Percentiles rank a stretch among this genome's conserved stretches.
phyloP scores from a whole-genome alignment of 2,113 vertebrate species.

The Odontophorus gujanensis region DNA sequence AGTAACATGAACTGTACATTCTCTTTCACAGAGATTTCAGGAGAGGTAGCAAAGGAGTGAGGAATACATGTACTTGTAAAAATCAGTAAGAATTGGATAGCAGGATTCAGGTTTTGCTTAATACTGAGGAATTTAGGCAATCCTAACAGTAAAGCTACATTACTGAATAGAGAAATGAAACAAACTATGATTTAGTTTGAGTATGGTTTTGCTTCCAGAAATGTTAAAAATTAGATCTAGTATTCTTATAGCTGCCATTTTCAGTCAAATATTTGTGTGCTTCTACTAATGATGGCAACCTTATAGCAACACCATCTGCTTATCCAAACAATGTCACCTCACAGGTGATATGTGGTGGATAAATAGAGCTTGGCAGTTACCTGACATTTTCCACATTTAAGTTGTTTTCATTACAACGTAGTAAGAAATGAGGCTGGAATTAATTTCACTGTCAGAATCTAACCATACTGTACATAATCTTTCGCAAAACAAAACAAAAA shows the following conservation, averaged over 20 bases:
- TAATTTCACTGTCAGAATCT: background rate
- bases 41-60: background rate
- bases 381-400: conserved; percentile 14
- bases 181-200: background rate
- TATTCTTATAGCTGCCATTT: conserved; percentile 6
- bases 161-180: background rate
- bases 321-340: conserved; percentile 40
- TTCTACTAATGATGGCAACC: conserved; percentile 17
- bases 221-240: background rate
- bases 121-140: background rate
- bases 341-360: background rate
- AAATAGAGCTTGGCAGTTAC: conserved; percentile 52
- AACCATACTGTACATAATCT: background rate
- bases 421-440: conserved; percentile 8
- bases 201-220: background rate
- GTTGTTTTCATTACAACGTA: background rate
- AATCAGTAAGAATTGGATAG: background rate
- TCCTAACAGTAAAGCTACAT: background rate
- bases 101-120: background rate
- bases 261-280: background rate
- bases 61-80: background rate
- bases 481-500: background rate
- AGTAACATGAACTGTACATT: background rate
- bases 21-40: background rate
- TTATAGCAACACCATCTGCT: conserved; percentile 44